These are phyloP conservation scores for Noctua janthe DNA, from an alignment of 2,888 invertebrate species.

Conservation along the genomic window DNA sequence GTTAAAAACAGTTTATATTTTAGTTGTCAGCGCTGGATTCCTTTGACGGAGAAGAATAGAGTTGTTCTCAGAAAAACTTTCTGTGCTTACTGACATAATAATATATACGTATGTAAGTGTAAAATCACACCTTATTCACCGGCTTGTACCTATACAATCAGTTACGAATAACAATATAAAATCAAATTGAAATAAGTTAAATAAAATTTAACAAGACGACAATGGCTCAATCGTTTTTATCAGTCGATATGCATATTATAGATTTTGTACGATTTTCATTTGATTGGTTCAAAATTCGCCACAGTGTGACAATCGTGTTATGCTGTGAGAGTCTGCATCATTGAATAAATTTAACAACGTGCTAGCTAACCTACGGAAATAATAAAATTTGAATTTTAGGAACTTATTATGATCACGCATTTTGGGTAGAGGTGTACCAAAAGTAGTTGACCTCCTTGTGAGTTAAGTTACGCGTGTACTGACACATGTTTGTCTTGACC, in stretches of 20 bases:
- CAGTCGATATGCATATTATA: conserved; percentile 23
- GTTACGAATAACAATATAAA: conserved; percentile 7
- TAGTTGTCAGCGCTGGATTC: background rate
- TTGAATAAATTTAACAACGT: conserved; percentile 17
- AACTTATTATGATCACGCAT: background rate
- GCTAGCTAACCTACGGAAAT: background rate
- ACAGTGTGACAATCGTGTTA: conserved; percentile 18
- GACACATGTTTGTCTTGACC: background rate
- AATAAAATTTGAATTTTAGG: background rate
- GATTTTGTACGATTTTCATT: conserved; percentile 21
- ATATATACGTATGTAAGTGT: background rate
- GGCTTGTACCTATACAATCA: conserved; percentile 29
- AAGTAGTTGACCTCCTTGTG: background rate
- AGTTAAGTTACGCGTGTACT: background rate
- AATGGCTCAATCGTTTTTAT: background rate
- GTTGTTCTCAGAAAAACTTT: conserved; percentile 6
- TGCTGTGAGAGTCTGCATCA: background rate
- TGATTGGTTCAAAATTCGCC: conserved; percentile 24
- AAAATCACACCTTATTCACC: background rate
- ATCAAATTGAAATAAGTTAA: conserved; percentile 13
- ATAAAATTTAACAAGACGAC: conserved; percentile 19
- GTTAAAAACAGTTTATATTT: background rate
- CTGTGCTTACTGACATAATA: background rate
- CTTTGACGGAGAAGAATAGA: background rate
- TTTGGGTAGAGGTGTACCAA: background rate